A percentile compares a stretch with the other conserved stretches of the same genome.
Conservation (phyloP, 2,888 invertebrate species). For the Ochropleura plecta region DNA sequence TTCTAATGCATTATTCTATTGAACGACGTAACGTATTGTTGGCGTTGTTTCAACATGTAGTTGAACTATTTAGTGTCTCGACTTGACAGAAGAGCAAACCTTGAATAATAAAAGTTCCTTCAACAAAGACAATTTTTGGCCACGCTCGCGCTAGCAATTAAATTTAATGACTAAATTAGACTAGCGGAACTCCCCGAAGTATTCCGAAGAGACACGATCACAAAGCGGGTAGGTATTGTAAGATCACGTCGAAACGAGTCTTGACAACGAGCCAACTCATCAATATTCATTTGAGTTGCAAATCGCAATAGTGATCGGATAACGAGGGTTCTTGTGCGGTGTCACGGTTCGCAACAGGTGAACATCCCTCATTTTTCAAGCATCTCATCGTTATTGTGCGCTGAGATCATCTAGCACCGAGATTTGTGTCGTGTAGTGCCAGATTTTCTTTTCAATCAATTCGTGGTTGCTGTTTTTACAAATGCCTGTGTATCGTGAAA, state of each 20-base stretch:
- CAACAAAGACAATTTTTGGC: constrained; percentile 30
- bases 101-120: constrained; percentile 25
- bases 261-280: constrained; percentile 65
- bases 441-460: constrained; percentile 28
- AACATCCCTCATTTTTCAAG: constrained; percentile 73
- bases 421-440: neutral
- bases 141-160: constrained; percentile 47
- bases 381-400: constrained; percentile 55
- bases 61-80: neutral
- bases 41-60: neutral
- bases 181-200: constrained; percentile 35
- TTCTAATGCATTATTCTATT: too few species aligned
- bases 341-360: constrained; percentile 74
- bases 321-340: constrained; percentile 59
- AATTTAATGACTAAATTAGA: constrained; percentile 55
- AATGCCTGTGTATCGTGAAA: neutral
- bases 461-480: neutral
- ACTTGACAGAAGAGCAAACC: neutral
- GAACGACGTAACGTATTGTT: neutral
- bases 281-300: constrained; percentile 70
- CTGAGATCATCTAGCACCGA: constrained; percentile 25
- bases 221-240: constrained; percentile 27
- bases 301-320: constrained; percentile 63
- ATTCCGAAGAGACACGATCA: constrained; percentile 39
- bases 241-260: constrained; percentile 40